phyloP scores from a whole-genome alignment of 1,140 invertebrate species.

The Berghia stephanieae region DNA sequence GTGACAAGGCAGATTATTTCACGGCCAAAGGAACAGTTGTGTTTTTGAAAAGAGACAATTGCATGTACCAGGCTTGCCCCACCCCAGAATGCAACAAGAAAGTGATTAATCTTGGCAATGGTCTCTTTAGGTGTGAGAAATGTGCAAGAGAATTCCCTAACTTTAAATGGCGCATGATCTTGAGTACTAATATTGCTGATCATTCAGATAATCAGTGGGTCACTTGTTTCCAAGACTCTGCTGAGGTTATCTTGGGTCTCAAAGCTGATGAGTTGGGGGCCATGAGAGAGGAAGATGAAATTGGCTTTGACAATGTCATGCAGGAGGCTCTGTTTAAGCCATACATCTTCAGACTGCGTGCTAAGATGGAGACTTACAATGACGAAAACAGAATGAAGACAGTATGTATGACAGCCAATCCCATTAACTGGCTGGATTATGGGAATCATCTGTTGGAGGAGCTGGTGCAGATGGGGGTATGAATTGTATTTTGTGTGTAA shows the following conservation, averaged over 20 bases:
- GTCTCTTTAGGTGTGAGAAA: constrained; percentile 92
- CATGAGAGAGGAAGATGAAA: constrained; percentile 62
- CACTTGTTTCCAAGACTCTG: constrained; percentile 88
- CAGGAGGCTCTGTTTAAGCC: constrained; percentile 80
- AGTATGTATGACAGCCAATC: constrained; percentile 74
- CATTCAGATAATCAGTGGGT: constrained; percentile 83
- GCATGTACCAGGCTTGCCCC: constrained; percentile 89
- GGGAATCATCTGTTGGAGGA: constrained; percentile 72
- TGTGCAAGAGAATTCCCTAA: constrained; percentile 85
- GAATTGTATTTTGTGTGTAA: constrained; percentile 8
- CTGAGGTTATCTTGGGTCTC: constrained; percentile 81
- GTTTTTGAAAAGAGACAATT: constrained; percentile 80
- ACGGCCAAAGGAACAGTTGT: constrained; percentile 76
- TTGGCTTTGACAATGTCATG: constrained; percentile 73
- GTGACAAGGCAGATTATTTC: constrained; percentile 83
- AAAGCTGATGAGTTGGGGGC: constrained; percentile 78
- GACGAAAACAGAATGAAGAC: constrained; percentile 86
- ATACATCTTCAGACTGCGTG: constrained; percentile 82
- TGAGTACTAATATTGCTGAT: constrained; percentile 82
- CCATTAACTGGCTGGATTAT: constrained; percentile 81
- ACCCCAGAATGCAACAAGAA: constrained; percentile 91
- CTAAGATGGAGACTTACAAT: constrained; percentile 90
- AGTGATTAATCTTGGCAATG: constrained; percentile 85
- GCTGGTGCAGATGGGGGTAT: constrained; percentile 26
- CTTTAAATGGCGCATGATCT: constrained; percentile 86